Conservation (phyloP, 2,113 vertebrate species). For the Corythornis madagascariensis region DNA sequence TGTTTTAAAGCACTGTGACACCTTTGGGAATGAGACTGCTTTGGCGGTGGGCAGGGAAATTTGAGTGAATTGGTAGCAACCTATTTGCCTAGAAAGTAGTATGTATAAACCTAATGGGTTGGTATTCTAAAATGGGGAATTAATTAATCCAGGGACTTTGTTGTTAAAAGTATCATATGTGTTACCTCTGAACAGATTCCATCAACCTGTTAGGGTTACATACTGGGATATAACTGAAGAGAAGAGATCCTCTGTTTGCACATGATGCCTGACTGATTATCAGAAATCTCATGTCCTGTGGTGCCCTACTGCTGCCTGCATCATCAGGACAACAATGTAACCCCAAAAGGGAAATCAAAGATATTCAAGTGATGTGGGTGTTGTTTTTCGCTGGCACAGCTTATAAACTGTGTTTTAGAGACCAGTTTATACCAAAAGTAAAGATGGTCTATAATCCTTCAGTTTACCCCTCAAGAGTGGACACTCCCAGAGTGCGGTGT, state of each 20-base stretch:
- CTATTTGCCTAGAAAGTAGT: neutral
- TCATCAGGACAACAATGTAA: neutral
- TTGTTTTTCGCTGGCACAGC: rapidly evolving
- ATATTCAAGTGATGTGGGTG: rapidly evolving
- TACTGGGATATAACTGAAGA: neutral
- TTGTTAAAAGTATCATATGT: neutral
- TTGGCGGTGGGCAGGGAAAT: neutral
- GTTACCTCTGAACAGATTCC: neutral
- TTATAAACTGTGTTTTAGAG: neutral
- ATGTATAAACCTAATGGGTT: neutral
- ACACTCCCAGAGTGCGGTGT: neutral
- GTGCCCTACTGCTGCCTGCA: neutral
- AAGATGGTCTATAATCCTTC: neutral
- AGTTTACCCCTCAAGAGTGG: rapidly evolving
- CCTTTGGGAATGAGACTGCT: neutral
- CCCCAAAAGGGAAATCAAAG: neutral
- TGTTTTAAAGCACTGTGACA: neutral
- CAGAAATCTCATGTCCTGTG: neutral
- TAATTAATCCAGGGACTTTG: neutral
- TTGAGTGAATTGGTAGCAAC: rapidly evolving
- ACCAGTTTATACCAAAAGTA: neutral
- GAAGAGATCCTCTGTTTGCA: neutral
- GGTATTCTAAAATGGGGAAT: neutral
- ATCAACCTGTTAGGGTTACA: neutral
- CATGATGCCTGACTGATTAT: neutral